Evolutionary conservation across 2,113 vertebrate species (phyloP), one percentile per base, ranked within the genome.

Genomic region (Sprattus sprattus): DNA sequence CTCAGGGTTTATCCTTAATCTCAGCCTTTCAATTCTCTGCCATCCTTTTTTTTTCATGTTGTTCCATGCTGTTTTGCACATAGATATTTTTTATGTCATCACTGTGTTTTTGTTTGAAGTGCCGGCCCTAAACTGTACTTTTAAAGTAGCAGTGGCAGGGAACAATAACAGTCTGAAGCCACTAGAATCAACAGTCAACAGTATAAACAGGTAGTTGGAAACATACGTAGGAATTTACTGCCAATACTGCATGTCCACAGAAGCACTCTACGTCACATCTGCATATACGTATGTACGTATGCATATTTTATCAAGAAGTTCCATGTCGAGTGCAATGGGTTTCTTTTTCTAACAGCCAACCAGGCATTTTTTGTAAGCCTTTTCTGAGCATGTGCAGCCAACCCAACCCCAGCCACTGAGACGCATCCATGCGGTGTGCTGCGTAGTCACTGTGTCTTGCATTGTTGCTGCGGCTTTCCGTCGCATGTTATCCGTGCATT

Each of bases 1-100:
- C 93, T 94, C 92, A 89, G 91, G 88, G 92, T 94, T 91, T 92
- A 87, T 28, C 91, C 91, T 88, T 94, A 93, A 95, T 95, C 93
- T 93, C 91, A 91, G 87, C 87, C 86, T 93, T 89, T 89, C 78
- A 86, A 67, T 84, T 90, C 39, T 57, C 82, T 88, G 46, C 60
- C 83, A 89, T 91, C 87, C 52, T 83, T 87, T 80, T 85, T 85
- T 85, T 67, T 85, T 83, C 82, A 81, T 90, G 82, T 87, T 80
- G 89, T 87, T 84, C 50, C 47, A 18, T 89, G 54, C 45, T 67
- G 81, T 60, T 85, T 82, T 52, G 45, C 83, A 32, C 84, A 32
- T 52, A 28, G 20, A 28, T 32, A 78, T 81, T 75, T 83, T 81
- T 20, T 32, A 45, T 52, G 7, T 18, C 71, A 78, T 78, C 10